Evolutionary conservation across 2,888 invertebrate genomes (phyloP), one percentile per base, ranked within the genome.

Genomic region (Tolmerus cingulatus): DNA sequence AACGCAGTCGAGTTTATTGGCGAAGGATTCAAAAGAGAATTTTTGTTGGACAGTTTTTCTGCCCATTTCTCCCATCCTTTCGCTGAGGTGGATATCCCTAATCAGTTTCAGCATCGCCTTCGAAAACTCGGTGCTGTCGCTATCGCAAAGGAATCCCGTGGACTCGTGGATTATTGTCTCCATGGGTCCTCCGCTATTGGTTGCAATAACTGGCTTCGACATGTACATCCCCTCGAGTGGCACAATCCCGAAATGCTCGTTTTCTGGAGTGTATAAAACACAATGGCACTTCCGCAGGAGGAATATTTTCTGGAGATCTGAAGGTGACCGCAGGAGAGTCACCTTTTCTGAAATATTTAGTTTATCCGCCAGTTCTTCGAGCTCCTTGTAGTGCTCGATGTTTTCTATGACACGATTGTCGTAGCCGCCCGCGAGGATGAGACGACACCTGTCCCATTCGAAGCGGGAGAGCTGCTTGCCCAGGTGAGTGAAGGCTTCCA

Each of bases 211-310:
- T 5, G 99, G 98, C 90, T 97, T 97, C 4, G 95, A 94, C 91
- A 96, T 95, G 91, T 97, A 97, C 99, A 99, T 99, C 0, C 99
- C 98, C 94, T 99, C 99, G 86, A 99, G 93, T 0, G 99, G 99
- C 9, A 99, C 99, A 90, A 99, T 99, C 5, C 99, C 99, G 93
- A 99, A 99, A 93, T 99, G 99, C 92, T 99, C 99, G 91, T 97
- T 97, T 2, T 96, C 95, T 1, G 99, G 99, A 8, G 99, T 99
- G 91, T 99, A 99, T 30, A 99, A 91, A 27, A 99, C 93, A 89
- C 97, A 96, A 86, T 95, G 94, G 89, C 97, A 96, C 87, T 95
- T 93, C 51, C 94, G 93, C n/a, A 99, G 93, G 27, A 99, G 93
- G 16, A 96, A 95, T 7, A 96, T 94, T 93, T 99, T 99, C 87